These are phyloP conservation scores for Aphis gossypii DNA, from an alignment of 1,140 invertebrate species.

Conservation along the genomic window DNA sequence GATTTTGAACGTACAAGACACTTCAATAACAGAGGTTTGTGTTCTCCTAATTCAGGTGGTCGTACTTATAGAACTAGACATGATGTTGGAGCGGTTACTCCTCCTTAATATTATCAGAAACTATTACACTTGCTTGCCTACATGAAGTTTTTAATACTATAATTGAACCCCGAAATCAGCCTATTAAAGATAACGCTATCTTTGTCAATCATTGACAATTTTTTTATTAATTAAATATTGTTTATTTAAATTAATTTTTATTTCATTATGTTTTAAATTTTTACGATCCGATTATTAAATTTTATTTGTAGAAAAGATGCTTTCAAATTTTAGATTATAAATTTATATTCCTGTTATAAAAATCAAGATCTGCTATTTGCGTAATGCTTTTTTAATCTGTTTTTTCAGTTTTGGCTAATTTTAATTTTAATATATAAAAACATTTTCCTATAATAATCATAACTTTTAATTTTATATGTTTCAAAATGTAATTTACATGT, in stretches of 20 bases:
- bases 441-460: neutral
- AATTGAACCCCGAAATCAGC: neutral
- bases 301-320: neutral
- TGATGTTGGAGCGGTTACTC: constrained; percentile 66
- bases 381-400: neutral
- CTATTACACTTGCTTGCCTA: neutral
- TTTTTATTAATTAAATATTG: neutral
- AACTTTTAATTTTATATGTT: too few species aligned
- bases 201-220: neutral
- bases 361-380: neutral
- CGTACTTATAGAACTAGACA: constrained; percentile 71
- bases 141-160: neutral
- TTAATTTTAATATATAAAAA: neutral
- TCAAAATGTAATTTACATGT: neutral
- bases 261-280: neutral
- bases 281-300: neutral
- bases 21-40: constrained; percentile 71
- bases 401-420: neutral
- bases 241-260: neutral
- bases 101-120: constrained; percentile 38
- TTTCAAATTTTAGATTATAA: neutral
- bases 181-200: too few species aligned
- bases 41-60: constrained; percentile 67
- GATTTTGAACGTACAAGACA: constrained; percentile 93
- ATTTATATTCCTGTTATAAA: neutral